Conservation (phyloP, 2,888 invertebrate genomes). For the Enchytraeus crypticus region DNA sequence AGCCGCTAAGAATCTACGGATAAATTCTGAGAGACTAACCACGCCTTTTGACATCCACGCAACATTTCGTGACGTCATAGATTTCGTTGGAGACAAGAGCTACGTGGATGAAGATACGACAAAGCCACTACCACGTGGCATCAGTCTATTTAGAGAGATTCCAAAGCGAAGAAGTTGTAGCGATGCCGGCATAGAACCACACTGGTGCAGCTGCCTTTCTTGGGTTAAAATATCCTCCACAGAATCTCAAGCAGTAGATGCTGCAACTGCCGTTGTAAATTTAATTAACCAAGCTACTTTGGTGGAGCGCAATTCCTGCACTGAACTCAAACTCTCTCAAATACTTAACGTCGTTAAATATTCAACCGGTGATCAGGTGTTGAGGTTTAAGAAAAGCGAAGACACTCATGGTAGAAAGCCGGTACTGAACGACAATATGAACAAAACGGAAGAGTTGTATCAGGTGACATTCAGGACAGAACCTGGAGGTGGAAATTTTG, state of each 20-base stretch:
- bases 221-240: conserved; percentile 62
- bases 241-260: conserved; percentile 35
- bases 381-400: conserved; percentile 63
- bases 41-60: conserved; percentile 83
- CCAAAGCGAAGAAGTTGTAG: conserved; percentile 69
- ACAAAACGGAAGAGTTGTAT: conserved; percentile 59
- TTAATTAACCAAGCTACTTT: conserved; percentile 19
- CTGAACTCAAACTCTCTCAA: conserved; percentile 9
- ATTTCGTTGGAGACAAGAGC: too few species aligned
- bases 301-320: conserved; percentile 10
- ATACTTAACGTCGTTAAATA: conserved; percentile 18
- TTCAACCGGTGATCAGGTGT: conserved; percentile 48
- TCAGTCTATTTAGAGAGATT: conserved; percentile 41
- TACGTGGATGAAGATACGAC: too few species aligned
- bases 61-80: conserved; percentile 64
- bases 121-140: conserved; percentile 30
- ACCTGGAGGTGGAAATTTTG: conserved; percentile 72
- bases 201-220: conserved; percentile 89
- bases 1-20: conserved; percentile 55
- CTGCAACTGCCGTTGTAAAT: conserved; percentile 13
- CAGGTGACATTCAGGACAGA: conserved; percentile 67
- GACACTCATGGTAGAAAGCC: conserved; percentile 79
- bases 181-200: conserved; percentile 81
- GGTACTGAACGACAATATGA: conserved; percentile 61
- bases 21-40: conserved; percentile 63